These are phyloP conservation scores for Pantherophis vulpinus DNA, from an alignment of 2,797 vertebrate species.

Conservation along the genomic window DNA sequence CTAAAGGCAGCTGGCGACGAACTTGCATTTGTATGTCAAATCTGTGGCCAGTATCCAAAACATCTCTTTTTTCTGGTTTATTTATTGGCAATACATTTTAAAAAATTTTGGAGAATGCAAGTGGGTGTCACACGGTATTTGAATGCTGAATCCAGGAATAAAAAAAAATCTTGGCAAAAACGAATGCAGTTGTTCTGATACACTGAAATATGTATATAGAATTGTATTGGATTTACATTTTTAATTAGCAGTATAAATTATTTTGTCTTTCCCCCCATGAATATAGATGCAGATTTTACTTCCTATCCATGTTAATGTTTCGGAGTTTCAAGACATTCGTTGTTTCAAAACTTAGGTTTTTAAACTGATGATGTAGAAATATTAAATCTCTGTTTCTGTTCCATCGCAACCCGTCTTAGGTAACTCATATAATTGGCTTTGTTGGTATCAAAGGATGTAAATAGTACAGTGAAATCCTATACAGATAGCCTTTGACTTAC, in stretches of 20 bases:
- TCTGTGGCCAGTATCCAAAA: conserved; percentile 54
- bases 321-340: not conserved
- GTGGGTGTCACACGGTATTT: conserved; percentile 60
- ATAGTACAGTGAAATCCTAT: not conserved
- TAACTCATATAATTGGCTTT: not conserved
- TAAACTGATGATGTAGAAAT: not conserved
- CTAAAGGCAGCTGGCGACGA: conserved; percentile 39
- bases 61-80: conserved; percentile 35
- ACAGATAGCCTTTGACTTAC: not conserved
- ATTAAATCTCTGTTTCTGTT: not conserved
- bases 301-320: not conserved
- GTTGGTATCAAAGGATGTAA: not conserved
- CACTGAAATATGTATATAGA: conserved; percentile 28
- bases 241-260: conserved; percentile 53
- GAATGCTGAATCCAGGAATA: conserved; percentile 40
- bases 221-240: conserved; percentile 48
- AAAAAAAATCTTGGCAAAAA: conserved; percentile 37
- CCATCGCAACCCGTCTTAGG: not conserved
- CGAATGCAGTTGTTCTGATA: conserved; percentile 32
- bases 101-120: conserved; percentile 67
- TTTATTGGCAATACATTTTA: conserved; percentile 51
- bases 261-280: not conserved
- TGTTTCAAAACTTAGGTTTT: not conserved
- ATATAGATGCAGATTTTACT: not conserved
- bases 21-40: conserved; percentile 46